phyloP scores from a whole-genome alignment of 2,113 vertebrate species.

The Callocephalon fimbriatum region DNA sequence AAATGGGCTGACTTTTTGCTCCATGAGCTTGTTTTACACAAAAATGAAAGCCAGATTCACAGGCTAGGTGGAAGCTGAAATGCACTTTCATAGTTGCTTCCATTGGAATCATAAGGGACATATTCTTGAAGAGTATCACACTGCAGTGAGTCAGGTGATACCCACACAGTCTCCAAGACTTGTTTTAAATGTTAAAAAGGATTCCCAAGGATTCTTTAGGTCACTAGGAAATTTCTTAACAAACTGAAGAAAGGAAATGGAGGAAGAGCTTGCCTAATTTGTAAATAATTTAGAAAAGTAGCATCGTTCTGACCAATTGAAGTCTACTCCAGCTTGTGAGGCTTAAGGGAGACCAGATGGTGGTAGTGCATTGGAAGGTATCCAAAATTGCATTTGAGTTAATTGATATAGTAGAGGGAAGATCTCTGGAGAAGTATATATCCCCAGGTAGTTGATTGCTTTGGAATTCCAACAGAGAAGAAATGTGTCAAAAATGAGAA shows the following conservation, averaged over 20 bases:
- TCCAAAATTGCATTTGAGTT: conserved; percentile 78
- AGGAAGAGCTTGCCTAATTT: conserved; percentile 65
- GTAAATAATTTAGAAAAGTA: conserved; percentile 78
- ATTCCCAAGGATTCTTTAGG: background rate
- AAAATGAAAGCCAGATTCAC: background rate
- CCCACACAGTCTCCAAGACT: accelerated
- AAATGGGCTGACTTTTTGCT: background rate
- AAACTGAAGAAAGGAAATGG: conserved; percentile 27
- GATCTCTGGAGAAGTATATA: conserved; percentile 69
- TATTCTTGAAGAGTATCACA: background rate
- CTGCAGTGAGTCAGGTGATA: background rate
- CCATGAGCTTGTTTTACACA: background rate
- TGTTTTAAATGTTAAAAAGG: background rate
- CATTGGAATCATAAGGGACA: accelerated
- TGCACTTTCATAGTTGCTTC: background rate
- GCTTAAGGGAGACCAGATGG: conserved; percentile 77
- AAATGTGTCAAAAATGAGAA: conserved; percentile 69
- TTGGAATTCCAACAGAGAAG: conserved; percentile 75
- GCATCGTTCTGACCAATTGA: conserved; percentile 76
- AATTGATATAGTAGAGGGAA: conserved; percentile 73
- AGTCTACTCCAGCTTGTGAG: conserved; percentile 59
- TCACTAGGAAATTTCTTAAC: conserved; percentile 9
- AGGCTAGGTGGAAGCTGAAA: background rate
- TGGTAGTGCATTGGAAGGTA: conserved; percentile 63
- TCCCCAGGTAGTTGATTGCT: conserved; percentile 77